phyloP scores from a whole-genome alignment of 2,797 vertebrate genomes.

The Octomys mimax region DNA sequence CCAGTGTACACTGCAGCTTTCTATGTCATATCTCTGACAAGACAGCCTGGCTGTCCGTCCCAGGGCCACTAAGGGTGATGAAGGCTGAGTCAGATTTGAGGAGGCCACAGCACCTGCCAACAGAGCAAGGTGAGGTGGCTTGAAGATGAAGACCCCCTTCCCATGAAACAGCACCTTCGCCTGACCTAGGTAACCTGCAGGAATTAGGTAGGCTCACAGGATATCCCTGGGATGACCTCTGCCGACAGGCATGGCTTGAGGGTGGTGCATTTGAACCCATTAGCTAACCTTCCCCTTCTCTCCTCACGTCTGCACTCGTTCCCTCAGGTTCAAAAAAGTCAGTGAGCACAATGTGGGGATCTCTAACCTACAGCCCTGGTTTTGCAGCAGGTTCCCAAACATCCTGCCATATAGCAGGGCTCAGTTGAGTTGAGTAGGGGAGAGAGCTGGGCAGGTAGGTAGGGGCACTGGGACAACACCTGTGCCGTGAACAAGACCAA shows the following conservation, averaged over 20 bases:
- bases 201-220: background rate
- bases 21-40: background rate
- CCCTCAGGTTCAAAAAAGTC: background rate
- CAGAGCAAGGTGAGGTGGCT: fast-evolving
- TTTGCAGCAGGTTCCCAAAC: background rate
- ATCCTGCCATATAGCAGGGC: too few species aligned
- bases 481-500: too few species aligned
- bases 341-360: background rate
- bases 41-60: background rate
- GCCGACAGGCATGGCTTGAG: fast-evolving
- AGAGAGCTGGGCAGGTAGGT: too few species aligned
- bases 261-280: too few species aligned
- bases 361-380: too few species aligned
- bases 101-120: background rate
- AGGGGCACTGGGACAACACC: too few species aligned
- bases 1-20: background rate
- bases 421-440: background rate
- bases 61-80: fast-evolving
- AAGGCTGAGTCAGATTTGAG: background rate
- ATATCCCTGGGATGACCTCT: background rate
- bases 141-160: background rate
- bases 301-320: background rate
- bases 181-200: background rate
- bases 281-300: too few species aligned
- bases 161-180: fast-evolving